phyloP scores from a whole-genome alignment of 2,888 invertebrate genomes.

The Aphodius sticticus region DNA sequence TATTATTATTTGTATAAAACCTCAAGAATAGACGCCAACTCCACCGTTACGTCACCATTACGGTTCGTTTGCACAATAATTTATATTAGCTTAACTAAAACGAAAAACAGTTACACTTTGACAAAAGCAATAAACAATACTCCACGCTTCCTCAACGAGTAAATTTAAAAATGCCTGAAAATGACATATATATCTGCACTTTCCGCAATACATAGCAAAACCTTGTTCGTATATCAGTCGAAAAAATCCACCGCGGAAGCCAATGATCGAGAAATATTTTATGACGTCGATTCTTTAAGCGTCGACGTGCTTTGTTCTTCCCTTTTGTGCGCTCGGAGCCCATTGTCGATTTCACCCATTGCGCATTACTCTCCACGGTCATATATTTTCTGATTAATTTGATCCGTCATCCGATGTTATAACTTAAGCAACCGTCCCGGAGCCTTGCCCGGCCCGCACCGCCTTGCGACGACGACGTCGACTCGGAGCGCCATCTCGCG shows the following conservation, averaged over 20 bases:
- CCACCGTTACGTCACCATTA: too few species aligned
- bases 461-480: background rate
- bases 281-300: slow-evolving; percentile 22
- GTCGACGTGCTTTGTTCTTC: slow-evolving; percentile 16
- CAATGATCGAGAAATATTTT: slow-evolving; percentile 27
- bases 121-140: too few species aligned
- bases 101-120: too few species aligned
- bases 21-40: too few species aligned
- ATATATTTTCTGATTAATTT: slow-evolving; percentile 28
- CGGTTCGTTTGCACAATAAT: too few species aligned
- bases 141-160: background rate
- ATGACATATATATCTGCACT: background rate
- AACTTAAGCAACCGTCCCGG: background rate
- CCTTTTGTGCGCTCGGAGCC: slow-evolving; percentile 15
- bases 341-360: slow-evolving; percentile 19
- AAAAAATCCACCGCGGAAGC: slow-evolving; percentile 9
- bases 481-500: slow-evolving; percentile 32
- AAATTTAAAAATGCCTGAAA: background rate
- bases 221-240: slow-evolving; percentile 16
- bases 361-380: slow-evolving; percentile 18
- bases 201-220: slow-evolving; percentile 12
- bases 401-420: slow-evolving; percentile 18
- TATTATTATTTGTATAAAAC: too few species aligned
- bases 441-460: background rate
- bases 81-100: too few species aligned